Evolutionary conservation across 2,113 vertebrate genomes (phyloP).

Genomic region (Tricholaema leucomelas): DNA sequence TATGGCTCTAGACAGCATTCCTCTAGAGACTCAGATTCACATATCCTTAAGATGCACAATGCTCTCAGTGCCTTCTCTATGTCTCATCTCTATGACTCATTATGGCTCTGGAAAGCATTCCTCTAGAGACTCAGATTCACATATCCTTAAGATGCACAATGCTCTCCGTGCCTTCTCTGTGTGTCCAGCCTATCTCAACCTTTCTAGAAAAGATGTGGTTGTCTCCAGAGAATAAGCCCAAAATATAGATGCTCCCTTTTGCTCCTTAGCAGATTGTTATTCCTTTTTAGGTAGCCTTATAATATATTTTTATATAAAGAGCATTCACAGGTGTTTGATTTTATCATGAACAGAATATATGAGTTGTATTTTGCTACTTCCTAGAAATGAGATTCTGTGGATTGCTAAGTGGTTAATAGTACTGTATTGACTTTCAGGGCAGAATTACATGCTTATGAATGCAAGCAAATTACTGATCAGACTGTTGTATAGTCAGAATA

Average conservation of each 20-base stretch:
- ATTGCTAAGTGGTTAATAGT: not conserved
- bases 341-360: not conserved
- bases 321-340: not conserved
- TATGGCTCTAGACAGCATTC: not conserved
- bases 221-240: not conserved
- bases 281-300: not conserved
- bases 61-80: not conserved
- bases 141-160: not conserved
- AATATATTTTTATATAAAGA: not conserved
- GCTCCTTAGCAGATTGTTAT: not conserved
- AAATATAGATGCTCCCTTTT: not conserved
- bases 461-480: not conserved
- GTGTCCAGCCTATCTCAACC: not conserved
- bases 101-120: not conserved
- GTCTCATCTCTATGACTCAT: not conserved
- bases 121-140: not conserved
- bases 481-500: not conserved
- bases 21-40: not conserved
- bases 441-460: not conserved
- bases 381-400: not conserved
- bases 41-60: not conserved
- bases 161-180: not conserved
- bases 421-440: not conserved
- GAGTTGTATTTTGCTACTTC: not conserved
- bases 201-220: slow-evolving; percentile 18